Percentiles rank a stretch among this genome's conserved stretches.
Evolutionary conservation across 1,140 invertebrate species (phyloP).

Genomic region (Scaptomyza pallida): DNA sequence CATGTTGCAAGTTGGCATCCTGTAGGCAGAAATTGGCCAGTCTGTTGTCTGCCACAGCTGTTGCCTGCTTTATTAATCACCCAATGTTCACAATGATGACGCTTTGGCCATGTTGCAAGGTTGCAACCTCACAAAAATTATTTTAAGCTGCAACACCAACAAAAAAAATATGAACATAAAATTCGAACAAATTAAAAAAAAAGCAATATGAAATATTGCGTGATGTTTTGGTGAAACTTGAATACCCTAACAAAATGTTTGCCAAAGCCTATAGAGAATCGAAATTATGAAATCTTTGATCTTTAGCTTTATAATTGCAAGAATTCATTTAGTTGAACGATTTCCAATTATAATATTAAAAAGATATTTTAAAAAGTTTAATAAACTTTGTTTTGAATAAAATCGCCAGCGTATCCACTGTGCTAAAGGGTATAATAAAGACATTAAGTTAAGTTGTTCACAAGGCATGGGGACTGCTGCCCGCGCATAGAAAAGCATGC

Average conservation of each 20-base stretch:
- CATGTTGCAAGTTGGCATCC: neutral
- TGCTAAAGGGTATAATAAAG: conserved; percentile 40
- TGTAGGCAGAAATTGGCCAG: conserved; percentile 44
- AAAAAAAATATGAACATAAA: conserved; percentile 15
- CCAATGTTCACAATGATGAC: conserved; percentile 19
- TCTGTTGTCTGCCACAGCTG: conserved; percentile 57
- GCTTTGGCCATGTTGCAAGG: conserved; percentile 3
- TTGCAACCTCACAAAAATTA: conserved; percentile 21
- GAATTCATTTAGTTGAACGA: too few relatives aligned
- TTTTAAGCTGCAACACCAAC: conserved; percentile 1
- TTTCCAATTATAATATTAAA: too few relatives aligned
- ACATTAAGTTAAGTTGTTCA: conserved; percentile 59
- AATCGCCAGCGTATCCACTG: neutral
- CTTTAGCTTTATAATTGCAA: too few relatives aligned
- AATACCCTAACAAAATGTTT: conserved; percentile 1
- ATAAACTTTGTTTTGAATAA: too few relatives aligned
- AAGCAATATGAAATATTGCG: neutral
- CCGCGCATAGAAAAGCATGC: conserved; percentile 67
- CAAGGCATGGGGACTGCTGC: conserved; percentile 31
- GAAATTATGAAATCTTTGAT: too few relatives aligned
- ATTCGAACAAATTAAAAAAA: conserved; percentile 13
- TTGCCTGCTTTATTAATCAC: conserved; percentile 66
- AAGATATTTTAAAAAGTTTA: too few relatives aligned
- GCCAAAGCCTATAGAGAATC: too few relatives aligned
- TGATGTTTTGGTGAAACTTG: neutral